Conservation (phyloP, 1,140 invertebrate genomes). For the Meteorus sp. region DNA sequence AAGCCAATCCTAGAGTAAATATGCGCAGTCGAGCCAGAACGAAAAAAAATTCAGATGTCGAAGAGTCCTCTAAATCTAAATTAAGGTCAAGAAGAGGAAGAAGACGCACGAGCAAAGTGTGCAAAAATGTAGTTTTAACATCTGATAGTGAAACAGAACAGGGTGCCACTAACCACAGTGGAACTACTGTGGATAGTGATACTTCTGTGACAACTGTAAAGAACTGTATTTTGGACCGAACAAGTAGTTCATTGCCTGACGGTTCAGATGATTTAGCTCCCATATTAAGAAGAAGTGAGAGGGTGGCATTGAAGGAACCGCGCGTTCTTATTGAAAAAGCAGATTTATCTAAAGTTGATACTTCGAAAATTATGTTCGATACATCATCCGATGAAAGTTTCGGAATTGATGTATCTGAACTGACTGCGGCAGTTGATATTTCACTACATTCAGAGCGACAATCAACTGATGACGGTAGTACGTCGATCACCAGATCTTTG, state of each 20-base stretch:
- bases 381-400: constrained; percentile 54
- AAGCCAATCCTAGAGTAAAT: not conserved
- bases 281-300: constrained; percentile 32
- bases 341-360: constrained; percentile 41
- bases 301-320: constrained; percentile 35
- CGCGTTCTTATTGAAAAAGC: constrained; percentile 42
- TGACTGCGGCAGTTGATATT: constrained; percentile 44
- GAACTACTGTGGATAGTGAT: too few species aligned
- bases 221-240: too few species aligned
- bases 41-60: constrained; percentile 23
- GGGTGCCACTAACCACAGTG: too few species aligned
- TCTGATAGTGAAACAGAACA: constrained; percentile 40
- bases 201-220: too few species aligned
- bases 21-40: constrained; percentile 12
- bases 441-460: constrained; percentile 41
- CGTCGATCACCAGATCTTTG: constrained; percentile 15
- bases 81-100: constrained; percentile 22
- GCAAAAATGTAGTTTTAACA: constrained; percentile 28
- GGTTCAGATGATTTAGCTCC: constrained; percentile 28
- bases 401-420: constrained; percentile 43
- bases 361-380: constrained; percentile 42
- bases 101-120: constrained; percentile 10
- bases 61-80: constrained; percentile 16
- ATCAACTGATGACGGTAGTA: constrained; percentile 18
- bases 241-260: constrained; percentile 18